Evolutionary conservation across 2,797 vertebrate genomes (phyloP).

Genomic region (Antennarius maculatus): DNA sequence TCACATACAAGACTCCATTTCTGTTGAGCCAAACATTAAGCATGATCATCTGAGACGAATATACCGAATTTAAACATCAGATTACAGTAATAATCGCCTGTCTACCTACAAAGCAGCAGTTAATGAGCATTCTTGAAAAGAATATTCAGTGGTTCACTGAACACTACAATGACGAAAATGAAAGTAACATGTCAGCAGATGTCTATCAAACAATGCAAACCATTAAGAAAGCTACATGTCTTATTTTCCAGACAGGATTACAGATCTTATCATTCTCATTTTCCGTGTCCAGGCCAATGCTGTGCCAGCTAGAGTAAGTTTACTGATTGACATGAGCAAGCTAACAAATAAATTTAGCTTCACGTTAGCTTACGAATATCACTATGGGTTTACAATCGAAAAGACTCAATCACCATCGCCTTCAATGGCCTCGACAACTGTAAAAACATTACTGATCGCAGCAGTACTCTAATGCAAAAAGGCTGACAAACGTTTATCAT

Average conservation of each 20-base stretch:
- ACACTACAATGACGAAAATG: background rate
- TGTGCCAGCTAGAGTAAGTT: conserved; percentile 62
- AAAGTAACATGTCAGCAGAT: background rate
- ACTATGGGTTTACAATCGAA: background rate
- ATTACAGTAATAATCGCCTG: background rate
- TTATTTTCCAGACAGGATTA: conserved; percentile 3
- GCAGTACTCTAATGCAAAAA: background rate
- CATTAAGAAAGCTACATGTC: background rate
- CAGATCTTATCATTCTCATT: conserved; percentile 5
- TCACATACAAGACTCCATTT: background rate
- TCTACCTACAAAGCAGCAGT: background rate
- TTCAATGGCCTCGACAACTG: conserved; percentile 6
- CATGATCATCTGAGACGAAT: background rate
- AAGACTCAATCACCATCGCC: background rate
- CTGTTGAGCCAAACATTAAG: background rate
- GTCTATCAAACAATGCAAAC: conserved; percentile 13
- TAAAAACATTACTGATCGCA: conserved; percentile 2
- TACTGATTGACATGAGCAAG: conserved; percentile 64
- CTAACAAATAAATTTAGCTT: conserved; percentile 55
- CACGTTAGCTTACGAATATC: conserved; percentile 23
- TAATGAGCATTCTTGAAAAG: background rate
- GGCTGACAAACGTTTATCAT: conserved; percentile 40
- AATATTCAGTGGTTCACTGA: background rate
- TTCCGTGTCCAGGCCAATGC: conserved; percentile 31
- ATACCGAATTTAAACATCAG: background rate